Percentiles rank a stretch among this genome's conserved stretches.
Evolutionary conservation across 2,797 vertebrate genomes (phyloP).

Genomic region (Orestias chungarensis): DNA sequence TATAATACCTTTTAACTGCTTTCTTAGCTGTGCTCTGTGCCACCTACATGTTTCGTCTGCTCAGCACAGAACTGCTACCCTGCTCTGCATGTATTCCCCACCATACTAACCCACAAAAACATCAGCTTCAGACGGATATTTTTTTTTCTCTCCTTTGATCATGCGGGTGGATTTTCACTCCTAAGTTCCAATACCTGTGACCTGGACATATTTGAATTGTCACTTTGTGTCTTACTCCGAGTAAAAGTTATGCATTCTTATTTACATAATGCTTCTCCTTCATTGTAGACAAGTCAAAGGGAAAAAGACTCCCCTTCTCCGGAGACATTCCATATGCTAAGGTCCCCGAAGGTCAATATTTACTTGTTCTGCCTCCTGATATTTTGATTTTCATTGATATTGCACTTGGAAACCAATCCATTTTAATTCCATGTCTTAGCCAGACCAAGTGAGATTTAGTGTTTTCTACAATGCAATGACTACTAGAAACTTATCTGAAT

Average conservation of each 20-base stretch:
- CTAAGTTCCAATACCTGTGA: constrained; percentile 69
- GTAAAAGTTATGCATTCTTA: constrained; percentile 57
- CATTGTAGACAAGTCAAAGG: constrained; percentile 99
- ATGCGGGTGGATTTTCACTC: constrained; percentile 56
- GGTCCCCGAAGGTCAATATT: constrained; percentile 95
- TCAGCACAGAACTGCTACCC: constrained; percentile 39
- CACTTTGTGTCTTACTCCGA: constrained; percentile 67
- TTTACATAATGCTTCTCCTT: constrained; percentile 93
- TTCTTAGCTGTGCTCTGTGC: constrained; percentile 53
- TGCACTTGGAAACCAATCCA: constrained; percentile 34
- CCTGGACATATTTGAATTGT: constrained; percentile 56
- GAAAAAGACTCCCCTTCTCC: constrained; percentile 99
- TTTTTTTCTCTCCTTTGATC: constrained; percentile 74
- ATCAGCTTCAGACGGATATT: constrained; percentile 82
- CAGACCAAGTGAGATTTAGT: background rate
- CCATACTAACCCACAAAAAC: constrained; percentile 70
- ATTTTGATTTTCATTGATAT: constrained; percentile 73
- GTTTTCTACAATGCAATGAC: background rate
- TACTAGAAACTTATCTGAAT: background rate
- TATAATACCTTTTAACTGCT: constrained; percentile 20
- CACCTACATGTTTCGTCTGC: constrained; percentile 67
- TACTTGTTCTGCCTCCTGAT: constrained; percentile 79
- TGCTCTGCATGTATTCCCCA: constrained; percentile 83
- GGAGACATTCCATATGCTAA: constrained; percentile 99
- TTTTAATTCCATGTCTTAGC: constrained; percentile 16